phyloP scores from a whole-genome alignment of 2,888 invertebrate species.

The Lasioglossum vierecki region DNA sequence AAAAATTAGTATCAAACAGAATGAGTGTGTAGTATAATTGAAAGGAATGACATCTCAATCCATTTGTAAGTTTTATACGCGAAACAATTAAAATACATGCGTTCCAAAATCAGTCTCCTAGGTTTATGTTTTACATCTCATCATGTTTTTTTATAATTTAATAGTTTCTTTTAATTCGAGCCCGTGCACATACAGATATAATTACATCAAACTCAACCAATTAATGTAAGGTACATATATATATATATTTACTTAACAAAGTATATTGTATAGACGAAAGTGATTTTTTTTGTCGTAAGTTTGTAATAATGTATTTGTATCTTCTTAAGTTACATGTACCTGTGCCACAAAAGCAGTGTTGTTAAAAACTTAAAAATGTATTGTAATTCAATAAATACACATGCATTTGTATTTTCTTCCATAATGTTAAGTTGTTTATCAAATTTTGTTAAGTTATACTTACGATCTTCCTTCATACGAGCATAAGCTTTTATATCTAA shows the following conservation, averaged over 20 bases:
- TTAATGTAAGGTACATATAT: conserved; percentile 23
- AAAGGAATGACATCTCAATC: conserved; percentile 29
- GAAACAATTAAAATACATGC: conserved; percentile 14
- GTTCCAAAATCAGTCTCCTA: neutral
- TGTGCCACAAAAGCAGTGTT: conserved; percentile 70
- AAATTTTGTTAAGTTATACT: conserved; percentile 22
- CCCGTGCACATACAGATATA: conserved; percentile 27
- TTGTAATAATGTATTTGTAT: conserved; percentile 74
- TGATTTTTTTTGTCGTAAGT: conserved; percentile 55
- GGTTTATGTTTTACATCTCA: conserved; percentile 32
- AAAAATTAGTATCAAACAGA: conserved; percentile 7
- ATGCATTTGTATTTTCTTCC: conserved; percentile 52
- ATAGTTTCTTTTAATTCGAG: conserved; percentile 26
- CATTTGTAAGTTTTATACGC: conserved; percentile 37
- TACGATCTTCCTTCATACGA: conserved; percentile 14
- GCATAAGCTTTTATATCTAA: conserved; percentile 1
- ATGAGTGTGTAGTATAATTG: conserved; percentile 38
- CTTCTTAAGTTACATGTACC: conserved; percentile 74
- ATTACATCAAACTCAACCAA: conserved; percentile 22
- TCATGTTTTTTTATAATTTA: conserved; percentile 26
- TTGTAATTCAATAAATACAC: conserved; percentile 47
- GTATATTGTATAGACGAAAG: conserved; percentile 45
- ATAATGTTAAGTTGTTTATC: conserved; percentile 20
- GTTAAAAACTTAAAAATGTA: conserved; percentile 50
- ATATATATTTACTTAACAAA: conserved; percentile 41